These are phyloP conservation scores for Cyrtorhinus lividipennis DNA, from an alignment of 1,140 invertebrate species.

Conservation along the genomic window DNA sequence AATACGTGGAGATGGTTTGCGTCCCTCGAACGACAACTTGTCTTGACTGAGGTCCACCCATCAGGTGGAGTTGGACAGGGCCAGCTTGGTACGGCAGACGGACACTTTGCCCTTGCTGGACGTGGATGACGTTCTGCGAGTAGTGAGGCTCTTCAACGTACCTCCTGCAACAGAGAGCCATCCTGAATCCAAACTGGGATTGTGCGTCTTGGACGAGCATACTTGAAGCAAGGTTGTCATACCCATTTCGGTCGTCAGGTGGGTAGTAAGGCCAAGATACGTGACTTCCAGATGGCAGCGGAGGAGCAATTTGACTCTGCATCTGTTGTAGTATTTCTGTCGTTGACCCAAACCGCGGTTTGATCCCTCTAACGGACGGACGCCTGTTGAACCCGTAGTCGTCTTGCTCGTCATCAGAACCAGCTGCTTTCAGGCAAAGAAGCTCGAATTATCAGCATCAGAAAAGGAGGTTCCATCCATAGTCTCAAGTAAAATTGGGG, in stretches of 20 bases:
- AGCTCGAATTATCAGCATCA: not conserved
- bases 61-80: constrained; percentile 29
- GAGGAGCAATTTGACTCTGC: constrained; percentile 48
- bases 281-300: constrained; percentile 30
- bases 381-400: constrained; percentile 79
- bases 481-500: too few species aligned
- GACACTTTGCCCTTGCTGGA: constrained; percentile 20
- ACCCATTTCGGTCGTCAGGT: constrained; percentile 8
- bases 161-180: not conserved
- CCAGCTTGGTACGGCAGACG: constrained; percentile 32
- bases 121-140: constrained; percentile 9
- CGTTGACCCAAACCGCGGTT: constrained; percentile 56
- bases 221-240: not conserved
- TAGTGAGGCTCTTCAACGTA: constrained; percentile 7
- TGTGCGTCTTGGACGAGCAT: too few species aligned
- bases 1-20: constrained; percentile 28
- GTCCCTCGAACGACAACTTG: constrained; percentile 32
- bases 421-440: constrained; percentile 26
- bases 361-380: constrained; percentile 64
- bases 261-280: constrained; percentile 49
- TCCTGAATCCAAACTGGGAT: not conserved
- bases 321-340: constrained; percentile 68
- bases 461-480: too few species aligned
- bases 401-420: constrained; percentile 62
- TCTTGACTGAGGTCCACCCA: constrained; percentile 23